These are phyloP conservation scores for Murina feae DNA, from an alignment of 2,113 vertebrate genomes.

Conservation along the genomic window DNA sequence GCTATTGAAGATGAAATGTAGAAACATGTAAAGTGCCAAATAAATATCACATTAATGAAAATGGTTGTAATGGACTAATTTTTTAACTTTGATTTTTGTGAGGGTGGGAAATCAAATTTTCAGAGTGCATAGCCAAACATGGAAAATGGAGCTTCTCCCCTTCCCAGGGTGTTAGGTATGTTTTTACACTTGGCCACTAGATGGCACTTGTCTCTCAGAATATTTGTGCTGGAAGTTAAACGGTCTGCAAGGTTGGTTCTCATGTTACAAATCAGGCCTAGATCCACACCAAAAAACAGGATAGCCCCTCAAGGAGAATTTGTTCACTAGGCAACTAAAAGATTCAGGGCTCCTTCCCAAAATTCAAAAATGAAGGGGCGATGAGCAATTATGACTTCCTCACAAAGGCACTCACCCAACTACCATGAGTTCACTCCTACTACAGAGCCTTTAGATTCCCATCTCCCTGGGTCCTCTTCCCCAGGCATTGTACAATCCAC, in stretches of 20 bases:
- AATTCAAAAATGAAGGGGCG: neutral
- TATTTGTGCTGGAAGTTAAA: neutral
- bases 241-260: neutral
- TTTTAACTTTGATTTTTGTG: neutral
- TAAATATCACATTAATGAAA: neutral
- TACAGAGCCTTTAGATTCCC: neutral
- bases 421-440: neutral
- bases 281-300: neutral
- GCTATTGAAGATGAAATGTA: neutral
- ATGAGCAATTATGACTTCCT: neutral
- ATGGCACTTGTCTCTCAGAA: neutral
- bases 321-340: neutral
- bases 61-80: neutral
- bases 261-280: neutral
- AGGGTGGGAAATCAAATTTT: neutral
- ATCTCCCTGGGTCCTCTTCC: neutral
- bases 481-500: too few relatives aligned
- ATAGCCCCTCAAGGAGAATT: neutral
- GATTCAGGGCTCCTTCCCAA: neutral
- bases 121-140: neutral
- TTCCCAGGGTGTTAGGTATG: too few relatives aligned
- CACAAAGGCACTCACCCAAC: neutral
- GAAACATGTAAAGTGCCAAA: neutral
- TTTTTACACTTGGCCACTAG: conserved; percentile 14
- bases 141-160: neutral